Evolutionary conservation across 2,888 invertebrate genomes (phyloP), one percentile per base, ranked within the genome.

Genomic region (Vandiemenella viatica): DNA sequence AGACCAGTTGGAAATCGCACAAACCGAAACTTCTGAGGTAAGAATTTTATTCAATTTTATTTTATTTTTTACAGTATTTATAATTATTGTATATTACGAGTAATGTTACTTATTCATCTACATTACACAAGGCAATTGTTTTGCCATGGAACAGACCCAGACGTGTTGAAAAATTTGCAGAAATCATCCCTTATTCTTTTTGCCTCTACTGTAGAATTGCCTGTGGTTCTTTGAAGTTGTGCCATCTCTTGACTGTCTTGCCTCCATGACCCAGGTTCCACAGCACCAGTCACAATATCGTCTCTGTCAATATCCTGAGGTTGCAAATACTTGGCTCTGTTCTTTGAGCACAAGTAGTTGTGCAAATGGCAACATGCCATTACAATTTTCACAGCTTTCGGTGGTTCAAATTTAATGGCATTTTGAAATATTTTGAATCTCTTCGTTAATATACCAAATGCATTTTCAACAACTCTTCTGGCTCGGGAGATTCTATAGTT

Each of bases 101-200:
- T 26, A 26, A 26, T 26, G 26, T 26, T 26, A 26, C 26, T 26
- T 26, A 26, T 26, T 26, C 26, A 26, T 26, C 26, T 26, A 26
- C 26, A 26, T 26, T 26, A 26, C 26, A 26, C 26, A 26, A 43
- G 21, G 21, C 44, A 43, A 4, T 43, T 43, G 22, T 20, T 43
- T 43, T 43, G 20, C 19, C 44, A 43, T 13, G 21, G 22, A 43
- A 43, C 22, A 21, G 44, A 43, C 20, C 44, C 21, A 22, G 22
- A 43, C 15, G 18, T 21, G 44, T 21, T 43, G 21, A 20, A 43
- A 43, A 21, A 43, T 43, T 43, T 6, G 44, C 21, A 21, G 21
- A 43, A 20, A 22, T 43, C 44, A 43, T 43, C 21, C 20, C 44
- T 43, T 20, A 22, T 43, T 43, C 22, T 43, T 22, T 43, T 43